phyloP scores from a whole-genome alignment of 2,797 vertebrate genomes.

The Brachyalestes nurse region DNA sequence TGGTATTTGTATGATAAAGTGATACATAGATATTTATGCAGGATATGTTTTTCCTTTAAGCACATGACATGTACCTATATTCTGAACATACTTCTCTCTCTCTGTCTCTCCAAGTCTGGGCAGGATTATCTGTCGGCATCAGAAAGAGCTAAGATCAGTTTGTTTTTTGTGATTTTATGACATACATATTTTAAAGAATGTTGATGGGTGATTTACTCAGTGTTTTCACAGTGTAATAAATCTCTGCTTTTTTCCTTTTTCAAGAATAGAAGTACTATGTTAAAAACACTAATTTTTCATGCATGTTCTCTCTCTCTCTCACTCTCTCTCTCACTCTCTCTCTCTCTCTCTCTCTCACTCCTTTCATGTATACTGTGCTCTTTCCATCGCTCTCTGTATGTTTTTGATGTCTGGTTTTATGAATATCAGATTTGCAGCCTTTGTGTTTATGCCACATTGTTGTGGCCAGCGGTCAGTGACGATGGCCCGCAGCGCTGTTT shows the following conservation, averaged over 20 bases:
- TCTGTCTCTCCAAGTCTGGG: neutral
- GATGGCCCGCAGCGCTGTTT: neutral
- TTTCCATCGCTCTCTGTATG: neutral
- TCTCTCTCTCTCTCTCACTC: neutral
- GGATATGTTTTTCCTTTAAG: too few species aligned
- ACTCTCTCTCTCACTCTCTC: too few species aligned
- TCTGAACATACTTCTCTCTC: too few species aligned
- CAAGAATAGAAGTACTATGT: neutral
- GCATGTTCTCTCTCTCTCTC: neutral
- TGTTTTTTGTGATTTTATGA: constrained; percentile 1
- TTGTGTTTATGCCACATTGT: constrained; percentile 19
- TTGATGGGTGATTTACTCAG: neutral
- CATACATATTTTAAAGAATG: neutral
- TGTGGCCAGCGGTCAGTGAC: constrained; percentile 34
- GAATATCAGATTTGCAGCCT: constrained; percentile 5
- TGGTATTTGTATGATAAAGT: too few species aligned
- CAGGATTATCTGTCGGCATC: neutral
- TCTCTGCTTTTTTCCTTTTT: neutral
- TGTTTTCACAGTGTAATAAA: neutral
- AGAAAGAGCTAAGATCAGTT: constrained; percentile 13
- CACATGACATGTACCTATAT: too few species aligned
- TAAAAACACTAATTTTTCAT: neutral
- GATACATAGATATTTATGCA: too few species aligned
- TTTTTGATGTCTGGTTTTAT: constrained; percentile 3
- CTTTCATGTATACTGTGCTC: neutral